These are phyloP conservation scores for Mechanitis mazaeus DNA, from an alignment of 2,888 invertebrate genomes.

Conservation along the genomic window DNA sequence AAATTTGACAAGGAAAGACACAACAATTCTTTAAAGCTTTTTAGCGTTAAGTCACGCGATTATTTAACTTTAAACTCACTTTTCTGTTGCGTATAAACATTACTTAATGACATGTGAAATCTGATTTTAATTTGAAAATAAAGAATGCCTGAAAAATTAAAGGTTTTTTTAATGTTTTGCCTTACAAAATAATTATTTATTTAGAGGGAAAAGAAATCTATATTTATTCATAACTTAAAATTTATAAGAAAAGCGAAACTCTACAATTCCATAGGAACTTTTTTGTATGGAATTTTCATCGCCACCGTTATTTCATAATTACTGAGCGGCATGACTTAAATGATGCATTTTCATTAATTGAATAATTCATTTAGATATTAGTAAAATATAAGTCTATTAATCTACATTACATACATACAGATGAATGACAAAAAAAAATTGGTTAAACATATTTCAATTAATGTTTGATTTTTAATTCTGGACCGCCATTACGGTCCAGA, in stretches of 20 bases:
- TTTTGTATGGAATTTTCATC: constrained; percentile 3
- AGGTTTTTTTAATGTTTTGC: no score
- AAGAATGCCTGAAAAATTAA: neutral
- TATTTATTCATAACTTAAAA: neutral
- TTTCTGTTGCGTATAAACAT: constrained; percentile 19
- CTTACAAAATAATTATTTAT: no score
- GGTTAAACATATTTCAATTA: no score
- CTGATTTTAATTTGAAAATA: constrained; percentile 3
- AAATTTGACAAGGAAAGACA: constrained; percentile 27
- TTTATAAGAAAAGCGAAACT: neutral
- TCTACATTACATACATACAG: constrained; percentile 19
- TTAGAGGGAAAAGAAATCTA: neutral
- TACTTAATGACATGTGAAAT: neutral
- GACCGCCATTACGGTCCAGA: no score
- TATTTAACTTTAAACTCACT: constrained; percentile 26
- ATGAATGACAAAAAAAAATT: neutral
- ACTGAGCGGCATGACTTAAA: constrained; percentile 22
- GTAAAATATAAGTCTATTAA: constrained; percentile 35
- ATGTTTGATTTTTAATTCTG: no score
- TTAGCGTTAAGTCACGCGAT: constrained; percentile 29
- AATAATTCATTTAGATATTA: constrained; percentile 27
- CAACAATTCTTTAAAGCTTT: constrained; percentile 28
- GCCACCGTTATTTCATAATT: constrained; percentile 22
- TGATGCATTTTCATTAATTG: constrained; percentile 22
- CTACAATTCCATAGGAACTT: constrained; percentile 16